Conservation (phyloP, 2,113 vertebrate genomes). For the Etheostoma spectabile region DNA sequence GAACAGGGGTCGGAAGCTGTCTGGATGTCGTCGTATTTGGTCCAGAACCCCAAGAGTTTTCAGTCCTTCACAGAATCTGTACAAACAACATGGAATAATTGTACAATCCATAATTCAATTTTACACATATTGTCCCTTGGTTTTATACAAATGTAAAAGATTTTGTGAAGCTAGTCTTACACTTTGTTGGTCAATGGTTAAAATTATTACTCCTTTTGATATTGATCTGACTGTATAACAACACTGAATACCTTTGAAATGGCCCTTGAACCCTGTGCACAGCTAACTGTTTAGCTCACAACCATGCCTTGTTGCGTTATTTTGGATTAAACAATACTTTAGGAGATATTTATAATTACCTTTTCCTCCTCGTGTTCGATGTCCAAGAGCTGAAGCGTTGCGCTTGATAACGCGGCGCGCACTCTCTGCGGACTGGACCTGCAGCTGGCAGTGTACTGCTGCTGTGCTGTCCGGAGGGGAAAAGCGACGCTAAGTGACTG, state of each 20-base stretch:
- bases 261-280: conserved; percentile 9
- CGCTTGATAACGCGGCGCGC: too few relatives aligned
- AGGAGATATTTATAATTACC: too few relatives aligned
- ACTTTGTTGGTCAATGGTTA: neutral
- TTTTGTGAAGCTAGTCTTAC: neutral
- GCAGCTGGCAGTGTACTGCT: neutral
- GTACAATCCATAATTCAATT: neutral
- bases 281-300: too few relatives aligned
- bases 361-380: too few relatives aligned
- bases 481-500: neutral
- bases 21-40: neutral
- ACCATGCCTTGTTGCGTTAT: too few relatives aligned
- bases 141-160: too few relatives aligned
- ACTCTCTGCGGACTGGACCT: too few relatives aligned
- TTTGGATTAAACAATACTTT: too few relatives aligned
- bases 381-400: too few relatives aligned
- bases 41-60: conserved; percentile 20
- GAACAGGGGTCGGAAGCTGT: conserved; percentile 10
- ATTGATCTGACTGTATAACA: neutral
- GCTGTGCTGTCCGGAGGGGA: neutral
- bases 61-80: conserved; percentile 22
- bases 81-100: too few relatives aligned
- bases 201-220: neutral
- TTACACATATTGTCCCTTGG: neutral
- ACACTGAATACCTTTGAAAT: conserved; percentile 26